A percentile compares a stretch with the other conserved stretches of the same genome.
phyloP scores from a whole-genome alignment of 2,797 vertebrate genomes.

The Telmatherina bonti region DNA sequence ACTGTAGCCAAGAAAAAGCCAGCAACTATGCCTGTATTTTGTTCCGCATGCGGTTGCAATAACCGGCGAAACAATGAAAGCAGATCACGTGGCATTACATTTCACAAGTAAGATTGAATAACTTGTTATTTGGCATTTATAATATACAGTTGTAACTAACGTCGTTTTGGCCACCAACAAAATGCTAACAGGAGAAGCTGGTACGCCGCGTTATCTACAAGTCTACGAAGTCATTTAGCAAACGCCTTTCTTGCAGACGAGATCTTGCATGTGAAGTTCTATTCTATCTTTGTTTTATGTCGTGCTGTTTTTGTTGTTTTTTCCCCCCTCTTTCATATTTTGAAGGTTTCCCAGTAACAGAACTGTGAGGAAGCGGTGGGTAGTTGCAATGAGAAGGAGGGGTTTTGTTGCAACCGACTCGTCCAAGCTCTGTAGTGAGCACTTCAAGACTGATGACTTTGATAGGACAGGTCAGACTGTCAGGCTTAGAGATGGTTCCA shows the following conservation, averaged over 20 bases:
- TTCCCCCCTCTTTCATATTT: neutral
- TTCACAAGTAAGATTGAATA: neutral
- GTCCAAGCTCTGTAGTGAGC: neutral
- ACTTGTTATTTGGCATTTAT: neutral
- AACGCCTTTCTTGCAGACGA: too few relatives aligned
- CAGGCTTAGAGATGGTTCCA: slow-evolving; percentile 1
- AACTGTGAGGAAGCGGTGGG: neutral
- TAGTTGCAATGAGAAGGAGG: neutral
- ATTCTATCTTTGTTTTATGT: too few relatives aligned
- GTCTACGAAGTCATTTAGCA: too few relatives aligned
- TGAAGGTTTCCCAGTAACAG: slow-evolving; percentile 9
- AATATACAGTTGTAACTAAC: neutral
- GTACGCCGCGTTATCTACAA: too few relatives aligned
- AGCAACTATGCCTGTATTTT: too few relatives aligned
- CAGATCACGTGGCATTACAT: too few relatives aligned
- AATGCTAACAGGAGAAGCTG: neutral
- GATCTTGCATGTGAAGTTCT: too few relatives aligned
- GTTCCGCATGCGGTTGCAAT: too few relatives aligned
- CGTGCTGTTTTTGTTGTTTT: too few relatives aligned
- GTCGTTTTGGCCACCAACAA: neutral
- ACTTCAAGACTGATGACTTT: neutral
- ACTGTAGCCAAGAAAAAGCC: too few relatives aligned
- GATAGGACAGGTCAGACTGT: slow-evolving; percentile 6
- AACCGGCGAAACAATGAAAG: too few relatives aligned
- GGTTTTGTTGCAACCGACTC: neutral